Evolutionary conservation across 2,888 invertebrate genomes (phyloP), one percentile per base, ranked within the genome.

Genomic region (Oscheius myriophilus): DNA sequence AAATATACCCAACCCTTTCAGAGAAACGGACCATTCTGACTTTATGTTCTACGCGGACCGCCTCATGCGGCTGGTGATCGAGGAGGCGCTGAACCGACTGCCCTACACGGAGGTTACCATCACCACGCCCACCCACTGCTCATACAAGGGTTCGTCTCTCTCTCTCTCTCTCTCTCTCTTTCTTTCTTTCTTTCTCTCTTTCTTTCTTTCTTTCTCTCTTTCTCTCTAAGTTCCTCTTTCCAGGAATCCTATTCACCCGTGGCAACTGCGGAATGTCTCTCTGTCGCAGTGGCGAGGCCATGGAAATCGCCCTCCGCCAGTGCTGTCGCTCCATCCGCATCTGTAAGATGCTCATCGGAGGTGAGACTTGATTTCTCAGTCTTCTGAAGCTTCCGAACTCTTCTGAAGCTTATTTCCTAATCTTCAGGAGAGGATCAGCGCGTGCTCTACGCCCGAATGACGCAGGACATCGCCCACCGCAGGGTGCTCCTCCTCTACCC

Each of bases 261-360:
- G 97, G 97, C 25, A 98, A 98, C 88, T 98, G 97, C 88, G 98
- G 98, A 2, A 96, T 98, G 9, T 95, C 96, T 70, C 95, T 98
- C 85, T 95, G 98, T 53, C 90, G 91, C 76, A 89, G 89, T 86
- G 90, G 90, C 12, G 95, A 96, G 87, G 95, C 95, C n/a, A 96
- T 96, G 95, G 95, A 96, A 87, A 88, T 89, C 75, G 90, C 90
- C 6, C 80, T 90, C 53, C 90, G 97, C 46, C 97, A 98, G 87
- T 99, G 98, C 87, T 98, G 98, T 88, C 91, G 97, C 3, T 96
- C 96, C 9, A 98, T 98, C 84, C 91, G 97, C 69, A 97, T 99
- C 78, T 97, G 98, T 41, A 98, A 98, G 90, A 97, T 99, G 86
- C 89, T 98, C 52, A 94, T 98, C 0, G 96, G 77, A 68, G 66